phyloP scores from a whole-genome alignment of 2,113 vertebrate genomes.

The Saguinus midas region DNA sequence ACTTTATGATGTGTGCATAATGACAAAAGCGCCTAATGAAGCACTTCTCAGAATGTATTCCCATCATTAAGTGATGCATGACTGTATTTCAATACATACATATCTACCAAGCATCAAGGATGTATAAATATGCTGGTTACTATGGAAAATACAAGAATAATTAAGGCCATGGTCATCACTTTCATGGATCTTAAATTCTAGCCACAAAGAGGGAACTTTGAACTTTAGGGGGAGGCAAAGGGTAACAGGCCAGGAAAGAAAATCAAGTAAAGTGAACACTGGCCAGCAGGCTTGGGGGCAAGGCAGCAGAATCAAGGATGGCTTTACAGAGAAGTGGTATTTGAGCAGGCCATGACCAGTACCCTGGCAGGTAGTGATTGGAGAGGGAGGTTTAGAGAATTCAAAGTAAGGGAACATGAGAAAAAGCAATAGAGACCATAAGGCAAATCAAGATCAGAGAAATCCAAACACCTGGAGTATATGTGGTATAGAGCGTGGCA shows the following conservation, averaged over 20 bases:
- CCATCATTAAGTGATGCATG: background rate
- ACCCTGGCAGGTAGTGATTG: background rate
- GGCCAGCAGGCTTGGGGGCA: background rate
- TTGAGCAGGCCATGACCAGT: background rate
- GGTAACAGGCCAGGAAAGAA: constrained; percentile 4
- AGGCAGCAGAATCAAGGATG: background rate
- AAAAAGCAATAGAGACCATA: background rate
- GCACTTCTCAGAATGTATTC: background rate
- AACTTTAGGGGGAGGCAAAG: background rate
- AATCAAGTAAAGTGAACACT: background rate
- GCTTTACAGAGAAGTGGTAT: background rate
- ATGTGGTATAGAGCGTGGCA: background rate
- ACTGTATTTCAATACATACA: background rate
- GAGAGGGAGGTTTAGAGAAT: background rate
- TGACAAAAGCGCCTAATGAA: background rate
- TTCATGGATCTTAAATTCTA: constrained; percentile 35
- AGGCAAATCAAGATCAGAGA: background rate
- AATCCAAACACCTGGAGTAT: background rate
- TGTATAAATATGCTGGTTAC: background rate
- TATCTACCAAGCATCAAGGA: background rate
- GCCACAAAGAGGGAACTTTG: background rate
- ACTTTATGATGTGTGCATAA: background rate
- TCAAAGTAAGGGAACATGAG: background rate
- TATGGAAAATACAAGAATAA: constrained; percentile 10
- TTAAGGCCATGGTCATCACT: background rate